Base-by-base conservation (phyloP, 1,140 invertebrate species). In the Coboldia fuscipes region DNA sequence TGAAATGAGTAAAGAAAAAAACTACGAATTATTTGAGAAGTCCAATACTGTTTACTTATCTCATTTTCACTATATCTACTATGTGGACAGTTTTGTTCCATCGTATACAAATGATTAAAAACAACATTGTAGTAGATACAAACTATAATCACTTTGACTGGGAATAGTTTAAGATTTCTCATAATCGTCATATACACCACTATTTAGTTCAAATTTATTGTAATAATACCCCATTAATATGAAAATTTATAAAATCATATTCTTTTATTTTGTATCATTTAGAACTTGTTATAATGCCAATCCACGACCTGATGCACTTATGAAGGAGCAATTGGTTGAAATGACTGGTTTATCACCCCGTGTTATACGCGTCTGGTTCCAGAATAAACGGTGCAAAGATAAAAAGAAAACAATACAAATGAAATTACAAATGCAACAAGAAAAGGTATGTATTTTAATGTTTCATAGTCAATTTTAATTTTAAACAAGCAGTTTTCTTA, bases 311-410 rank as follows among this genome's bases (percentile, higher is more conserved):
- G 94, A 99, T 60, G 93, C 93, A 8, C 68, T 97, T 18, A 97
- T 97, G 89, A 98, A 99, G 62, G 94, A 99, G 54, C 90, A 97
- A 54, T 65, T 99, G 35, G 92, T 97, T 8, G 94, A 98, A 58
- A 94, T 97, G 89, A 99, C 94, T 1, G 75, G 84, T 0, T 69
- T 98, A 3, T 90, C 82, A 45, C 89, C 90, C 2, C 61, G 92
- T 14, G 92, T 98, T 36, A 97, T 97, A 46, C 68, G 92, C 46
- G 92, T 97, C 13, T 97, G 92, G 92, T 97, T 96, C 62, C 88
- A 98, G 60, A 99, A 98, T 62, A 98, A 98, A 57, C 61, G 94
- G 20, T 98, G 93, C 63, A 98, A 98, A 58, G 94, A 98, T 60
- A 98, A 98, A 61, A 98, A 98, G 63, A 80, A 86, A 48, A 89